phyloP scores from a whole-genome alignment of 23 tunicate species.

The Corella eumyota region DNA sequence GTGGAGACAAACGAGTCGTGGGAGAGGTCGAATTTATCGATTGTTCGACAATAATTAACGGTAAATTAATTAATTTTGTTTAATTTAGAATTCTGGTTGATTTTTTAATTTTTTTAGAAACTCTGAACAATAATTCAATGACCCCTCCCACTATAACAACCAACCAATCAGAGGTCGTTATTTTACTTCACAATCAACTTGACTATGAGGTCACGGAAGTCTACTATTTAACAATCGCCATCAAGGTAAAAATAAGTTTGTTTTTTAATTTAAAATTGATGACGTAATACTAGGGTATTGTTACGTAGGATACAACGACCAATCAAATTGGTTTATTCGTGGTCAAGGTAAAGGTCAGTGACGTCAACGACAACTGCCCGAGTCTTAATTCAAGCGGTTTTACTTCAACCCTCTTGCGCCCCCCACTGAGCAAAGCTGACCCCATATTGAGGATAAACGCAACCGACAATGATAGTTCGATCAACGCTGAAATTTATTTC shows the following conservation, averaged over 20 bases:
- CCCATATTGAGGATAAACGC: constrained; percentile 9
- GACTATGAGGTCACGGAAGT: constrained; percentile 10
- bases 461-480: constrained; percentile 10
- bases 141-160: constrained; percentile 4
- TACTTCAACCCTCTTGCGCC: constrained; percentile 4
- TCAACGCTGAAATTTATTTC: constrained; percentile 1
- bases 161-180: background rate
- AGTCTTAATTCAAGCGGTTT: constrained; percentile 3
- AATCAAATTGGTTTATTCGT: constrained; percentile 11
- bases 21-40: constrained; percentile 7
- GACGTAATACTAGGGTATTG: too few species aligned
- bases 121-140: too few species aligned
- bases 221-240: constrained; percentile 5
- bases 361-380: constrained; percentile 29
- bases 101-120: too few species aligned
- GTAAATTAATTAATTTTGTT: too few species aligned
- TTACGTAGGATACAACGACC: constrained; percentile 9
- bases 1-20: background rate
- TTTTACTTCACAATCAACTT: constrained; percentile 14
- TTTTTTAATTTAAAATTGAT: too few species aligned
- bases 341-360: constrained; percentile 7
- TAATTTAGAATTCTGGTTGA: too few species aligned
- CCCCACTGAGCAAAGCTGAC: constrained; percentile 4
- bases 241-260: background rate
- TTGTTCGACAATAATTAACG: constrained; percentile 3